Percentiles rank a stretch among this genome's conserved stretches.
phyloP scores from a whole-genome alignment of 2,113 vertebrate genomes.

The Delphinus delphis region DNA sequence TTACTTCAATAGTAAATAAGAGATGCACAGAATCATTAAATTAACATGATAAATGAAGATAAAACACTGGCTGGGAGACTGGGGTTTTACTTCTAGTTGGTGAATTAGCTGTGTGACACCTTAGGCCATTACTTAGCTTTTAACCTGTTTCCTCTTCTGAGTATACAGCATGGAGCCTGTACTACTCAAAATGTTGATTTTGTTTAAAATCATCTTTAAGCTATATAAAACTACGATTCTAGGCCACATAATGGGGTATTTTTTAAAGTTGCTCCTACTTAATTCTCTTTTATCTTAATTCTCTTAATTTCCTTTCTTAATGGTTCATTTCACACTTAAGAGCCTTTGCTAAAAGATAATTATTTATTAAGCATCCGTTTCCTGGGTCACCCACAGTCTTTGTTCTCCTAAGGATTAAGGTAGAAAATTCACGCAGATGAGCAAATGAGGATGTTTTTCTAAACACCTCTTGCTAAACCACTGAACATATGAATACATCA shows the following conservation, averaged over 20 bases:
- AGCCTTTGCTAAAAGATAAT: constrained; percentile 1
- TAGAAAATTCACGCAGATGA: constrained; percentile 10
- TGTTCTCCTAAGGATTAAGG: constrained; percentile 29
- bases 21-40: background rate
- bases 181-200: background rate
- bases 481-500: background rate
- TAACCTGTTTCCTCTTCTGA: background rate
- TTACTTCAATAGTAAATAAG: constrained; percentile 13
- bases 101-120: background rate
- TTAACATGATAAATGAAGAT: background rate
- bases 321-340: constrained; percentile 21
- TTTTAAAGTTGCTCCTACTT: background rate
- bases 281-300: background rate
- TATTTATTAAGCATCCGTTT: background rate
- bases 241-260: background rate
- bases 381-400: background rate
- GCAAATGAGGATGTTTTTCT: constrained; percentile 5
- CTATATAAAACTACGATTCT: background rate
- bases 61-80: background rate
- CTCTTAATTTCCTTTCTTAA: background rate
- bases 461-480: background rate
- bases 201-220: background rate
- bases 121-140: background rate
- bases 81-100: background rate
- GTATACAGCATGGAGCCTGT: background rate